These are phyloP conservation scores for Dasyprocta punctata DNA, from an alignment of 2,113 vertebrate genomes.

Conservation along the genomic window DNA sequence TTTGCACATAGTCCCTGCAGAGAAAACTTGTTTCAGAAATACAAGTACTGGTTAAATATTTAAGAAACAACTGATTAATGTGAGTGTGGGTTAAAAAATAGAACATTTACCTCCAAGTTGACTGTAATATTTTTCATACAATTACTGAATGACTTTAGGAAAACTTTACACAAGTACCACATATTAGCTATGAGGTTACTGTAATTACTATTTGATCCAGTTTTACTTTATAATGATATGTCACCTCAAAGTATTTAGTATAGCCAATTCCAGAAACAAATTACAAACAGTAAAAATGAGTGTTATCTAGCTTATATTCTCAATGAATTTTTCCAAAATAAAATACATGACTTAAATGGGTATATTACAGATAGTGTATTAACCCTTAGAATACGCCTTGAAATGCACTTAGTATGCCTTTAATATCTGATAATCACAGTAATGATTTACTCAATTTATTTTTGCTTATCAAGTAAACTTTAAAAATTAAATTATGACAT, in stretches of 20 bases:
- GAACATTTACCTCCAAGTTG: not conserved
- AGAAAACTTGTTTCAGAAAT: not conserved
- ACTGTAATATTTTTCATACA: not conserved
- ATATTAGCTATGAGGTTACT: not conserved
- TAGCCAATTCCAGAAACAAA: constrained; percentile 12
- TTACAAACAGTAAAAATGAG: not conserved
- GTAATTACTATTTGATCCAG: not conserved
- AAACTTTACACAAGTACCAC: not conserved
- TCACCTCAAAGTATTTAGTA: not conserved
- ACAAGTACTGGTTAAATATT: not conserved
- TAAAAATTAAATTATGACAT: constrained; percentile 25
- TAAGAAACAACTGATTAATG: not conserved
- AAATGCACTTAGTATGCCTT: not conserved
- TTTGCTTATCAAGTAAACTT: constrained; percentile 20
- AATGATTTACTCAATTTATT: not conserved
- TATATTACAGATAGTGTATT: not conserved
- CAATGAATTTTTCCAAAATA: not conserved
- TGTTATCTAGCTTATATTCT: not conserved
- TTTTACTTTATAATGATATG: not conserved
- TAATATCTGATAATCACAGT: not conserved
- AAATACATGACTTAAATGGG: not conserved
- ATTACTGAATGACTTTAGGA: not conserved
- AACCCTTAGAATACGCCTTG: not conserved
- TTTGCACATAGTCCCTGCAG: not conserved
- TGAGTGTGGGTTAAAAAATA: not conserved